phyloP scores from a whole-genome alignment of 2,113 vertebrate species.

The Albula glossodonta region DNA sequence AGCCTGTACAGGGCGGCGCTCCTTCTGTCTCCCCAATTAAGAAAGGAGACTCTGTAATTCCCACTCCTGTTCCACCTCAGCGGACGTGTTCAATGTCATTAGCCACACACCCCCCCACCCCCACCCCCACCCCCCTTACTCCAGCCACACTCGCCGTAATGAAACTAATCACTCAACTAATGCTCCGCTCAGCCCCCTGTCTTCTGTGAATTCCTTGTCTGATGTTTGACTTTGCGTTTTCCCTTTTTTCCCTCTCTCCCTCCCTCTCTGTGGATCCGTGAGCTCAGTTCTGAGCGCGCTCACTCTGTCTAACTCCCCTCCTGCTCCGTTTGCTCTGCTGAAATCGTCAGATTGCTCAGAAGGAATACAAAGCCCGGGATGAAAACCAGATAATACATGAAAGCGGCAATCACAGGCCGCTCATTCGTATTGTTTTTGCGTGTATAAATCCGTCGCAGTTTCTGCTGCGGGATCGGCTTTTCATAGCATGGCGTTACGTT shows the following conservation, averaged over 20 bases:
- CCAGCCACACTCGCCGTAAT: conserved; percentile 42
- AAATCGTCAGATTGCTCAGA: background rate
- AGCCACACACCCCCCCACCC: conserved; percentile 37
- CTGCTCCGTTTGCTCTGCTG: too few species aligned
- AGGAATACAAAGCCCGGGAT: background rate
- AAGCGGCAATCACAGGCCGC: too few species aligned
- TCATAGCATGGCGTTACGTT: too few species aligned
- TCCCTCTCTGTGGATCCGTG: background rate
- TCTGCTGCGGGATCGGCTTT: too few species aligned
- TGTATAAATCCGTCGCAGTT: too few species aligned
- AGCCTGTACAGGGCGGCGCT: conserved; percentile 25
- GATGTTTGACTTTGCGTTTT: background rate
- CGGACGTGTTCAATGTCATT: conserved; percentile 53
- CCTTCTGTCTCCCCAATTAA: conserved; percentile 47
- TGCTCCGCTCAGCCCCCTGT: conserved; percentile 29
- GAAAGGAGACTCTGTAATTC: conserved; percentile 48
- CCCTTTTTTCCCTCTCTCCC: background rate
- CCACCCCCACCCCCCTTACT: conserved; percentile 21
- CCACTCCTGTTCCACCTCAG: conserved; percentile 47
- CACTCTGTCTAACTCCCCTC: background rate
- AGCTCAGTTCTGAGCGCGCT: background rate
- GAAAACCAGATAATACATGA: too few species aligned
- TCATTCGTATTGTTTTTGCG: too few species aligned
- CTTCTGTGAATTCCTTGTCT: conserved; percentile 9
- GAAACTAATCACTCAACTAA: conserved; percentile 55